Evolutionary conservation across 2,113 vertebrate genomes (phyloP), one percentile per base, ranked within the genome.

Genomic region (Piprites chloris): DNA sequence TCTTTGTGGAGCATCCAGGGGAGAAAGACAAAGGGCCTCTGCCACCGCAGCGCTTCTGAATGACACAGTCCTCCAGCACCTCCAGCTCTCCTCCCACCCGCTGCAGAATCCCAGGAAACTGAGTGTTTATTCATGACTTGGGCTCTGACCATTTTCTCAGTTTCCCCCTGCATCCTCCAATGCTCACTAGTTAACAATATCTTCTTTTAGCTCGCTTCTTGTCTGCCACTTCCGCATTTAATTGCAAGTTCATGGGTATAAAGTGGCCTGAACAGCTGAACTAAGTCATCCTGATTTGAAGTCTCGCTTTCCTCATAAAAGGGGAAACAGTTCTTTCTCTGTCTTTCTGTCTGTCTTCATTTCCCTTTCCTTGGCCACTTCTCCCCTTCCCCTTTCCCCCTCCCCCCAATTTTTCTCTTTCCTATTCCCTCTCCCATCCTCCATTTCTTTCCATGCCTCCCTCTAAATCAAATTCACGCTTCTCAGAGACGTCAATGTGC

Each of bases 171-270:
- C 93, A 95, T 87, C 96, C 97, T 96, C 93, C 91, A 91, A 78
- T 74, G 94, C 58, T 3, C 94, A 83, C 81, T 77, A 44, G 59
- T 94, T 89, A 98, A 99, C 98, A 99, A 99, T 98, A 98, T 98
- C 97, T 95, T 97, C 98, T 98, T 99, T 98, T 97, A 98, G 97
- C 94, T 89, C n/a, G 63, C 88, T 96, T 97, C 97, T 98, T 98
- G 98, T 98, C 98, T 95, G 97, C 95, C 96, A 98, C 98, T 99
- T 99, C 99, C 98, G 97, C 98, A 98, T 98, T 98, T 98, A 98
- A 98, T 98, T 98, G 98, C 98, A 97, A 99, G 98, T 98, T 98
- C 97, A 98, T 93, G 98, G 98, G 97, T 98, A 98, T 98, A 98
- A 98, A 98, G 98, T 92, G 91, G 97, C 97, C 98, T 97, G 97